Conservation (phyloP, 2,888 invertebrate species). For the Bedellia somnulentella region DNA sequence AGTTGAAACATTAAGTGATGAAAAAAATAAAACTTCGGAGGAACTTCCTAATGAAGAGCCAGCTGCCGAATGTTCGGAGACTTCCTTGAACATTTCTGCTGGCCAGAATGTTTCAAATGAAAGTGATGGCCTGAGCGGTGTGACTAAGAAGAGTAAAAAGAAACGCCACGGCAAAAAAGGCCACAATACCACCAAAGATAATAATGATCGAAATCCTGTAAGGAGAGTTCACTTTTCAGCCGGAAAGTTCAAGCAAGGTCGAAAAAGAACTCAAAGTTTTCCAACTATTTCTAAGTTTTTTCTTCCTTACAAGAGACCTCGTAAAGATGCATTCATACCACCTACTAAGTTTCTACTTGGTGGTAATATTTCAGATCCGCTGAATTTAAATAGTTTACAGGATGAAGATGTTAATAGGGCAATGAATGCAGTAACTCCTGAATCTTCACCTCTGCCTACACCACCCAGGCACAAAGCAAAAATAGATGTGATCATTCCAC, state of each 20-base stretch:
- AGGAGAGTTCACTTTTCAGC: conserved; percentile 43
- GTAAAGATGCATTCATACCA: conserved; percentile 76
- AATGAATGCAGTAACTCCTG: conserved; percentile 89
- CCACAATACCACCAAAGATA: conserved; percentile 38
- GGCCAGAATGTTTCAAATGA: conserved; percentile 28
- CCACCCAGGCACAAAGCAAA: conserved; percentile 78
- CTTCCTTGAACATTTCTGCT: conserved; percentile 20
- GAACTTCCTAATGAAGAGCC: conserved; percentile 18
- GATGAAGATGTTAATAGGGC: conserved; percentile 76
- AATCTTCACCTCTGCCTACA: conserved; percentile 86
- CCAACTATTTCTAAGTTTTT: conserved; percentile 72
- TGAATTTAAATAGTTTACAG: conserved; percentile 90
- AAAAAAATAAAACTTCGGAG: conserved; percentile 4
- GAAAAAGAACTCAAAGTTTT: conserved; percentile 71
- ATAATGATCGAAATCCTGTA: conserved; percentile 27
- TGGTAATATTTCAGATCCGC: conserved; percentile 92
- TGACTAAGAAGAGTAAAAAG: conserved; percentile 42
- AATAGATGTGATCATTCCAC: conserved; percentile 90
- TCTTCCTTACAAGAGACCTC: conserved; percentile 71
- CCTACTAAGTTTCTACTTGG: conserved; percentile 93
- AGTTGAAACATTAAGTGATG: conserved; percentile 15
- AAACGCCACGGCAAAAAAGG: conserved; percentile 49
- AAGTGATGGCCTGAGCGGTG: conserved; percentile 21
- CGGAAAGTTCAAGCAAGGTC: conserved; percentile 47
- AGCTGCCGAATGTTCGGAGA: conserved; percentile 27